Base-by-base conservation (phyloP, 2,888 invertebrate genomes). In the Rhodophaea formosa region DNA sequence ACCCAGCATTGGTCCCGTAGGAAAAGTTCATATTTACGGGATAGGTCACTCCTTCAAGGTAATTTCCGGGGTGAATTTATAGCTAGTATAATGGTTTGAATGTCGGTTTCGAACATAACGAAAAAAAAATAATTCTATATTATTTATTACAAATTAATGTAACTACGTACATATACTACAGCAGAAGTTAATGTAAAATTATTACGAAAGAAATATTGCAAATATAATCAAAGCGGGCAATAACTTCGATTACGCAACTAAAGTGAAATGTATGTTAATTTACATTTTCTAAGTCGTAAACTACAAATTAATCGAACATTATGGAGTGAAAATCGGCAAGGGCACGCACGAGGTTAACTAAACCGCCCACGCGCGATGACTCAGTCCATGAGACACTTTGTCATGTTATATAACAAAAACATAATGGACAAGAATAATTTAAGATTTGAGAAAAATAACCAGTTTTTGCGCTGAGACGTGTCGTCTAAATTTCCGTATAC, bases 271-370 rank as follows among this genome's bases (percentile, higher is more conserved):
- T 15, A 17, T 29, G 30, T 49, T 49, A 29, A 49, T 30, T 39
- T 17, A 39, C 51, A 51, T 51, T 51, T 51, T 35, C 35, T 35
- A 51, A 35, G 3, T 39, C 51, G 35, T 51, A 51, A 35, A 51
- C 8, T 7, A 12, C 17, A 16, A 10, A 35, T 35, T 49, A 35
- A n/a, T 46, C 46, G 17, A 35, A 39, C 51, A 39, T 39, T 51
- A 51, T 51, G 51, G 35, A 51, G 51, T 51, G 51, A 51, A 51
- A 51, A 51, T 15, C 32, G 7, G 29, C 17, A 39, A 51, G 35
- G 51, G 51, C 51, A 35, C 17, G 45, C 45, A 29, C 6, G 14
- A 14, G 51, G 51, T 51, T 15, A 51, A 35, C 51, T 32, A 6
- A 8, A 12, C 16, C 45, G 45, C 23, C 17, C 23, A 23, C 8